Conservation (phyloP, 2,797 vertebrate species). For the Anas bahamensis region DNA sequence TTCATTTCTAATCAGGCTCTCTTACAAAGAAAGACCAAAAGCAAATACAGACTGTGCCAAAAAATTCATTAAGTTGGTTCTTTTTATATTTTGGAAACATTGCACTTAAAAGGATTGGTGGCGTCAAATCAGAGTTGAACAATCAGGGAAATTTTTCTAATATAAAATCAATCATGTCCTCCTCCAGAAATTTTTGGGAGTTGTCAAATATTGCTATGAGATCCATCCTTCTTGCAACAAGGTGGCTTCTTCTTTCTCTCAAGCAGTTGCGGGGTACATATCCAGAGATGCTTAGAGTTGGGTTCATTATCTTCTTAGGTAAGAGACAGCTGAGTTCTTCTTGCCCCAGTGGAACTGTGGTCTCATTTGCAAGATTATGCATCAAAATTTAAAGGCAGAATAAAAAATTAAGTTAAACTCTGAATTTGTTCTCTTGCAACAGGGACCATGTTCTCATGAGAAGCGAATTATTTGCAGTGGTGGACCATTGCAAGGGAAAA, state of each 20-base stretch:
- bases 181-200: neutral
- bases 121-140: constrained; percentile 1
- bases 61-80: neutral
- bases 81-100: constrained; percentile 11
- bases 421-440: neutral
- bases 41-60: neutral
- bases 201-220: neutral
- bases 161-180: neutral
- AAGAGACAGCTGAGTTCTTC: neutral
- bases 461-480: neutral
- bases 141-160: neutral
- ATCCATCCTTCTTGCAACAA: neutral
- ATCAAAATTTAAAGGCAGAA: neutral
- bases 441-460: neutral
- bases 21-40: neutral
- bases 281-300: neutral
- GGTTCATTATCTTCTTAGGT: neutral
- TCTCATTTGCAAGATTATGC: neutral
- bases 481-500: neutral
- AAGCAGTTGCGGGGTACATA: neutral
- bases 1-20: neutral
- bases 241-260: neutral
- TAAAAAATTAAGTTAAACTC: neutral
- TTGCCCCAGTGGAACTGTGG: neutral
- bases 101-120: constrained; percentile 6